Base-by-base conservation (phyloP, 2,888 invertebrate genomes). In the Cataglyphis cursor region DNA sequence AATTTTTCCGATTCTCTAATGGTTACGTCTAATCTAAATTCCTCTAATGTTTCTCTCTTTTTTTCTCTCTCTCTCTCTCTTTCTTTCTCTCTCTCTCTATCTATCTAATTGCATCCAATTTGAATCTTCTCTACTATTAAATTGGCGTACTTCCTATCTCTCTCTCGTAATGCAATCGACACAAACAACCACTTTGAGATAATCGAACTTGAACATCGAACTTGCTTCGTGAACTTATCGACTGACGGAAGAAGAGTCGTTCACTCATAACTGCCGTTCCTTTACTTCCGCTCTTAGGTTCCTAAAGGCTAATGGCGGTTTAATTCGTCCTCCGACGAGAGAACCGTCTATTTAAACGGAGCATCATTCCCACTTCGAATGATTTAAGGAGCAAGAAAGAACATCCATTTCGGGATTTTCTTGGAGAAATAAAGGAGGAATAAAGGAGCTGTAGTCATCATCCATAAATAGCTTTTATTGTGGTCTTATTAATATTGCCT, bases 221-320 rank as follows among this genome's bases (percentile, higher is more conserved):
- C 78, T 87, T 83, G 82, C 62, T 85, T 81, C 75, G 75, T 75
- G 75, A 87, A 88, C 83, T 89, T 90, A 89, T 90, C 90, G 85
- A 62, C 31, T 62, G 87, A 59, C 75, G 51, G 24, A 84, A 83
- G 85, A 89, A 86, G 88, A 84, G 83, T 84, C 83, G 73, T 84
- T 88, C 87, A 90, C 85, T 89, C 85, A 90, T 89, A 89, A 88
- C 85, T 81, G 74, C 83, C 78, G 82, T 85, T 65, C 85, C 87
- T 88, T 84, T 87, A 84, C 83, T 83, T 85, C 66, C 73, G 66
- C 59, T 64, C 62, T 75, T 48, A 35, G 74, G 35, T 62, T 75
- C 70, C 78, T 62, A 74, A 28, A 31, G 51, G 59, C 66, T 76
- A 80, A 61, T 75, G 59, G 68, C 68, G 51, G 61, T 78, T 85